Base-by-base conservation (phyloP, 2,888 invertebrate species). In the Trissonchulus latispiculum region DNA sequence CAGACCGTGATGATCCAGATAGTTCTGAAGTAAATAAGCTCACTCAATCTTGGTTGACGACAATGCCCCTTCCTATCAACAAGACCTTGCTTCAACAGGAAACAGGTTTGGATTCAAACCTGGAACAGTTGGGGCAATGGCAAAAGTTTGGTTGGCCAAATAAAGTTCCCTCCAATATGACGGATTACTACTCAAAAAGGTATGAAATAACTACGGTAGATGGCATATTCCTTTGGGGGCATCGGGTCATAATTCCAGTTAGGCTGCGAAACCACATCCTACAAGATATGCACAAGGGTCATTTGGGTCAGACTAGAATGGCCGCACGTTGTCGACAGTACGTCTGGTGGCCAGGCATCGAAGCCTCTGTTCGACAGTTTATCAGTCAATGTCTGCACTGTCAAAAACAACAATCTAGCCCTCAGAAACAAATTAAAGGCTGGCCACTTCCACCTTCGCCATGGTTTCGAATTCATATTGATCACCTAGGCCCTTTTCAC, bases 401-500 rank as follows among this genome's bases (percentile, higher is more conserved):
- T 1, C 80, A 80, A 70, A n/a, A n/a, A n/a, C n/a, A n/a, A n/a
- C n/a, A n/a, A n/a, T n/a, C n/a, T n/a, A n/a, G n/a, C n/a, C n/a
- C n/a, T n/a, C n/a, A n/a, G n/a, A n/a, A n/a, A n/a, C n/a, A n/a
- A n/a, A n/a, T n/a, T n/a, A n/a, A n/a, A n/a, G n/a, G n/a, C n/a
- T 82, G 81, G 81, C 74, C 77, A 36, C 75, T 61, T 48, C 77
- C 82, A 33, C 75, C 74, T 2, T 74, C 77, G 71, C 79, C 80
- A 15, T 83, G 82, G 81, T 77, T 83, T 73, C 77, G 84, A 32
- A 75, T 85, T 2, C 84, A 85, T 77, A 77, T 84, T 28, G 85
- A 85, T 77, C 84, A 83, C 78, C 83, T 84, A 15, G 84, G 84
- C 8, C 84, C 83, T 36, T 75, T 82, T 59, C 66, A 78, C 3